Conservation (phyloP, 2,888 invertebrate genomes). For the Augiades crinisus region DNA sequence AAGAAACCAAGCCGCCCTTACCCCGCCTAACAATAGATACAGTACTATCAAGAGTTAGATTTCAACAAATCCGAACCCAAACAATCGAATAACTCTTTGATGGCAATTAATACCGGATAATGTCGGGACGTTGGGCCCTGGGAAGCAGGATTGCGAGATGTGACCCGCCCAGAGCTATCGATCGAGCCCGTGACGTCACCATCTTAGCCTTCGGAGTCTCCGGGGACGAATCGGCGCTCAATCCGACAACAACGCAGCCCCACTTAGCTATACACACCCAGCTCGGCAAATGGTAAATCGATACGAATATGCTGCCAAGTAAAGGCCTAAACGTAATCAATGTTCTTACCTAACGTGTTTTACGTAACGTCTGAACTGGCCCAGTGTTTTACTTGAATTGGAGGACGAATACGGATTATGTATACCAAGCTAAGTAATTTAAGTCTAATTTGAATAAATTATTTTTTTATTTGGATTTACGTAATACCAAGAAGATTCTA, state of each 20-base stretch:
- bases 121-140: neutral
- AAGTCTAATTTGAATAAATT: too few relatives aligned
- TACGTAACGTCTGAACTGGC: constrained; percentile 2
- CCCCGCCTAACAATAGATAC: too few relatives aligned
- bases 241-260: constrained; percentile 18
- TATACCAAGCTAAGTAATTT: too few relatives aligned
- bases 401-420: too few relatives aligned
- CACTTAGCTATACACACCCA: constrained; percentile 8
- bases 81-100: neutral
- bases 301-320: constrained; percentile 21
- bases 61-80: too few relatives aligned
- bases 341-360: constrained; percentile 1
- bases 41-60: too few relatives aligned
- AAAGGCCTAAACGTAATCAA: constrained; percentile 20
- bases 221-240: constrained; percentile 30
- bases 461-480: too few relatives aligned
- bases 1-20: too few relatives aligned
- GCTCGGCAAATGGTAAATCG: constrained; percentile 19
- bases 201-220: constrained; percentile 57
- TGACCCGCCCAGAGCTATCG: constrained; percentile 40
- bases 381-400: neutral
- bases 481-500: too few relatives aligned
- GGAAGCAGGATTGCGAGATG: constrained; percentile 41
- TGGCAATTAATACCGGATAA: neutral
- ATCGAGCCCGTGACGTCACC: constrained; percentile 72